A percentile compares a stretch with the other conserved stretches of the same genome.
Conservation (phyloP, 2,888 invertebrate genomes). For the Lampropteryx suffumata region DNA sequence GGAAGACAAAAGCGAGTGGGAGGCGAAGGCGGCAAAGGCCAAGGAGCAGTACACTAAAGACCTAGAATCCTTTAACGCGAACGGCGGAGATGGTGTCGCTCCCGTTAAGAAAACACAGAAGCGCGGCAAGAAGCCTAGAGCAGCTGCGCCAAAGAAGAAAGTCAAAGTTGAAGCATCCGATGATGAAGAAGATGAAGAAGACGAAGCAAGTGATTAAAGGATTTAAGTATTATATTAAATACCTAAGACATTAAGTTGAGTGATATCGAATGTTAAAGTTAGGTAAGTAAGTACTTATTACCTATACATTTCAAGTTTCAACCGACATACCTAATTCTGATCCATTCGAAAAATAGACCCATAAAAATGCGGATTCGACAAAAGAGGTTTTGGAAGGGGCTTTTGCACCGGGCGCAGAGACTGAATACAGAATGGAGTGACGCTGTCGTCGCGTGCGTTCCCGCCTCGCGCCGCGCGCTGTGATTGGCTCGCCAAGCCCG, state of each 20-base stretch:
- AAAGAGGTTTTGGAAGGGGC: neutral
- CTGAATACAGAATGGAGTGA: neutral
- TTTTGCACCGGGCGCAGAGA: neutral
- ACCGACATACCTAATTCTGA: neutral
- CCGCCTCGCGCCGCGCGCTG: too few relatives aligned
- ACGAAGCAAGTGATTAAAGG: conserved; percentile 61
- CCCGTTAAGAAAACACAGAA: conserved; percentile 71
- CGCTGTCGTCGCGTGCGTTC: too few relatives aligned
- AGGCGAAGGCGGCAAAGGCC: conserved; percentile 89
- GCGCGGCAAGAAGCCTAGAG: conserved; percentile 63
- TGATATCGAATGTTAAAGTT: conserved; percentile 4
- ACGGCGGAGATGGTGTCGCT: conserved; percentile 76
- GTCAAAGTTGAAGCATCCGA: conserved; percentile 74
- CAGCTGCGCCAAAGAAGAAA: conserved; percentile 44
- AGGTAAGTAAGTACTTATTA: neutral
- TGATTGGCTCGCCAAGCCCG: too few relatives aligned
- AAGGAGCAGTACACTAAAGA: conserved; percentile 92
- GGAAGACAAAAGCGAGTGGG: conserved; percentile 94
- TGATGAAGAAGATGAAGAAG: conserved; percentile 77
- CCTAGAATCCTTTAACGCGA: conserved; percentile 91
- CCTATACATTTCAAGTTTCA: too few relatives aligned
- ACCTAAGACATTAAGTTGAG: conserved; percentile 8
- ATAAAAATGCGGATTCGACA: too few relatives aligned
- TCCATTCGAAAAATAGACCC: too few relatives aligned
- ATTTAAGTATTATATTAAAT: neutral